Percentiles rank a stretch among this genome's conserved stretches.
Evolutionary conservation across 2,113 vertebrate species (phyloP).

Genomic region (Burhinus oedicnemus): DNA sequence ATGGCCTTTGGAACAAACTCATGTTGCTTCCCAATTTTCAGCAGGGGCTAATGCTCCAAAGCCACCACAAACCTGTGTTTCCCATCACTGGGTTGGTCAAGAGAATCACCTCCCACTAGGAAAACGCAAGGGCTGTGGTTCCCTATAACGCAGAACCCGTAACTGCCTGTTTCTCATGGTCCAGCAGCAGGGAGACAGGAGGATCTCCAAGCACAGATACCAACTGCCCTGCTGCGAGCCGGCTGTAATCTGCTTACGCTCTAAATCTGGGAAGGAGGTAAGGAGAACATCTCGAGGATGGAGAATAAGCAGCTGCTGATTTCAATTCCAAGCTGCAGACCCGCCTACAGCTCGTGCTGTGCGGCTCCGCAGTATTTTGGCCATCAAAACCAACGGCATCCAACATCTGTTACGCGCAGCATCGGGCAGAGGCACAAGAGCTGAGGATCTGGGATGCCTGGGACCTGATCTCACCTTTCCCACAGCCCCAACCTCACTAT

Average conservation of each 20-base stretch:
- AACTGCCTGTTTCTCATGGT: fast-evolving
- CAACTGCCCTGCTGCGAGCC: fast-evolving
- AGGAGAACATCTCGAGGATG: neutral
- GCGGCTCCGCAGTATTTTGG: fast-evolving
- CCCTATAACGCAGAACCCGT: too few relatives aligned
- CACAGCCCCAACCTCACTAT: neutral
- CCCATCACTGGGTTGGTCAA: fast-evolving
- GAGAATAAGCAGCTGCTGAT: neutral
- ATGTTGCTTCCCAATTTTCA: neutral
- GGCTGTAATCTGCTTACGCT: neutral
- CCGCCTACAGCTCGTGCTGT: fast-evolving
- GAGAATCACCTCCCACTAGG: neutral
- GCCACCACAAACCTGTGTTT: neutral
- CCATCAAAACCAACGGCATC: neutral
- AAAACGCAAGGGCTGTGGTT: neutral
- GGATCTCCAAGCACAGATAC: neutral
- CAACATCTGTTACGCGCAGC: fast-evolving
- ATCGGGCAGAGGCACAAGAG: neutral
- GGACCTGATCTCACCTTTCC: neutral
- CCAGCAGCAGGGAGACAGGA: neutral
- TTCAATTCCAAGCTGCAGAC: neutral
- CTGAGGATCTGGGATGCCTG: fast-evolving
- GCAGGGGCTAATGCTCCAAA: neutral
- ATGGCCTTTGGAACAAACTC: neutral
- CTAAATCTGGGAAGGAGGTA: neutral